phyloP scores from a whole-genome alignment of 2,888 invertebrate species.

The Resseliella maxima region DNA sequence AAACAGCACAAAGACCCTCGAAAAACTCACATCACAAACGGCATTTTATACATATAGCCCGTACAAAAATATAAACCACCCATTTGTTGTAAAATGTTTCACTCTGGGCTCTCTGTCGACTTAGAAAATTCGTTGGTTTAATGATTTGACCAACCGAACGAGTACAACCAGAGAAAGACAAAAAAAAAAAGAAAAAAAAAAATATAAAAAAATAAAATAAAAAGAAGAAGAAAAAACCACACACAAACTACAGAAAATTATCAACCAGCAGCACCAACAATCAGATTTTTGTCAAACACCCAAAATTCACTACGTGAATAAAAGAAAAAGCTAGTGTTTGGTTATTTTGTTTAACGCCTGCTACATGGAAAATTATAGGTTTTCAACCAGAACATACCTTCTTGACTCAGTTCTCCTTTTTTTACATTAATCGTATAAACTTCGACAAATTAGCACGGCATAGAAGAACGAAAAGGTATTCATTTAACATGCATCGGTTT shows the following conservation, averaged over 20 bases:
- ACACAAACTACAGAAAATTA: too few relatives aligned
- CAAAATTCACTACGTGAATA: background rate
- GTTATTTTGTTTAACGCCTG: background rate
- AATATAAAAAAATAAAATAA: too few relatives aligned
- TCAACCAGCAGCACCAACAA: background rate
- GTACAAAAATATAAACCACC: slow-evolving; percentile 48
- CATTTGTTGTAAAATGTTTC: slow-evolving; percentile 45
- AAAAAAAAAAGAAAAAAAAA: background rate
- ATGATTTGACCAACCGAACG: slow-evolving; percentile 17
- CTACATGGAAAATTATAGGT: background rate
- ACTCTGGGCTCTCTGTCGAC: background rate
- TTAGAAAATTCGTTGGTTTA: background rate
- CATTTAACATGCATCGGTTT: too few relatives aligned
- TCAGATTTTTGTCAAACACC: background rate
- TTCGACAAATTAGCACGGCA: background rate
- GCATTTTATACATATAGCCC: background rate
- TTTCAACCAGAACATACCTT: background rate
- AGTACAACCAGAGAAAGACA: too few relatives aligned
- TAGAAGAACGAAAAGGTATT: too few relatives aligned
- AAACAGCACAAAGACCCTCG: background rate
- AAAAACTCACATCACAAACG: background rate
- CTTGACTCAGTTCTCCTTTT: too few relatives aligned
- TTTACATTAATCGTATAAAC: background rate
- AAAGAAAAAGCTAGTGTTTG: background rate
- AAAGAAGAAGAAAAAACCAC: too few relatives aligned